phyloP scores from a whole-genome alignment of 2,888 invertebrate genomes.

The Taenaris catops region DNA sequence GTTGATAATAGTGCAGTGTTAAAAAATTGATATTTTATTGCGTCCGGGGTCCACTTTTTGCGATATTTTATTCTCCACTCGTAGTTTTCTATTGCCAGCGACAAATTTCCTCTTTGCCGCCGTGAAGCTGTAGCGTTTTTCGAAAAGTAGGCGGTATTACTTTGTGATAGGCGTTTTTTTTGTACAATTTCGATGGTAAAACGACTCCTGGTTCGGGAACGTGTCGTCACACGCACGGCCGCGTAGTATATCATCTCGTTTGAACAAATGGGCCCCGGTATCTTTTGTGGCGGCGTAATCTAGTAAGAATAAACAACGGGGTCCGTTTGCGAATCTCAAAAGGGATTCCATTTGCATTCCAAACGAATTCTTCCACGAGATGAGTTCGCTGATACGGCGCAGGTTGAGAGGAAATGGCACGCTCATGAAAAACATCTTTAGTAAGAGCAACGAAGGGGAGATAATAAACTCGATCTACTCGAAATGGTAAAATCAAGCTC shows the following conservation, averaged over 20 bases:
- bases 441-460: too few species aligned
- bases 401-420: conserved; percentile 10
- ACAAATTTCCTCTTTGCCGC: conserved; percentile 15
- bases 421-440: conserved; percentile 11
- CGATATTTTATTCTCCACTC: conserved; percentile 68
- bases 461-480: too few species aligned
- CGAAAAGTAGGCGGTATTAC: conserved; percentile 29
- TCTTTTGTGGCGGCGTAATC: conserved; percentile 64
- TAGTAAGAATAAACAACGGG: conserved; percentile 62
- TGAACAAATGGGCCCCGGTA: conserved; percentile 63
- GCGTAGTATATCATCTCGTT: conserved; percentile 70
- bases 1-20: conserved; percentile 29
- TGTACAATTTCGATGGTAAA: conserved; percentile 20
- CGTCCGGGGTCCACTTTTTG: conserved; percentile 64
- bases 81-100: conserved; percentile 41
- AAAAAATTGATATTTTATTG: conserved; percentile 78
- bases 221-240: conserved; percentile 67
- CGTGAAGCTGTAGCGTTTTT: background rate
- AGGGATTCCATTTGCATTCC: conserved; percentile 40
- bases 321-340: conserved; percentile 36
- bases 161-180: conserved; percentile 19
- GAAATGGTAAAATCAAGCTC: too few species aligned
- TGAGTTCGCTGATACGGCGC: conserved; percentile 13
- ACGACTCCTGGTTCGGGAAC: conserved; percentile 38
- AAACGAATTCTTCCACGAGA: conserved; percentile 29